Conservation (phyloP, 1,140 invertebrate species). For the Homalodisca vitripennis region DNA sequence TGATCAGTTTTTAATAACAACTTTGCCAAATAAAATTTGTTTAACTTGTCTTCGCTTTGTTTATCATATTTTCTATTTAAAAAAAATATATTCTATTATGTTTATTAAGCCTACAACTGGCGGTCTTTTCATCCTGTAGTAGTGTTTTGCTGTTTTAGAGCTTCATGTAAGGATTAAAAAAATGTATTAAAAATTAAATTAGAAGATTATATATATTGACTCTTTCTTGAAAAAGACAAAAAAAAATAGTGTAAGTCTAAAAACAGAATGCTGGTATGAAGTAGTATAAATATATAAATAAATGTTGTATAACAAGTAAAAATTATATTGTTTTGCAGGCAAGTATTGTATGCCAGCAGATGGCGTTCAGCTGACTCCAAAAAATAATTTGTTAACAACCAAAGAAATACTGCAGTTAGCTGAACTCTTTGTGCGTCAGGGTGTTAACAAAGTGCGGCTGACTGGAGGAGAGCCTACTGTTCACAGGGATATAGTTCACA, state of each 20-base stretch:
- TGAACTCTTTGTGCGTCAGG: constrained; percentile 82
- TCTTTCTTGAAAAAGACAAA: not conserved
- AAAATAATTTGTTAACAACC: constrained; percentile 72
- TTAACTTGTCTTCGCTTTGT: too few species aligned
- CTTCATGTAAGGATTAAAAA: too few species aligned
- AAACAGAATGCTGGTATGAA: not conserved
- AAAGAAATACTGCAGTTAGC: constrained; percentile 82
- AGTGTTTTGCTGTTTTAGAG: too few species aligned
- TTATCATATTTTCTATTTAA: too few species aligned
- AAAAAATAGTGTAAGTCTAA: not conserved
- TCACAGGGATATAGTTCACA: constrained; percentile 78
- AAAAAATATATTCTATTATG: too few species aligned
- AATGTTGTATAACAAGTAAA: not conserved
- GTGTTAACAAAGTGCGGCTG: constrained; percentile 89
- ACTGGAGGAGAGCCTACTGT: constrained; percentile 97
- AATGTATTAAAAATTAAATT: too few species aligned
- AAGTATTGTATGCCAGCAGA: constrained; percentile 96
- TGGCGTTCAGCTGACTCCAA: constrained; percentile 80
- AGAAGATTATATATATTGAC: not conserved
- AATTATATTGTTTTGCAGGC: constrained; percentile 56
- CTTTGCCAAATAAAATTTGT: too few species aligned
- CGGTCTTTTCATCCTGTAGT: too few species aligned
- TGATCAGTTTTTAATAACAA: too few species aligned
- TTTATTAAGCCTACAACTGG: too few species aligned
- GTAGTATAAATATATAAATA: not conserved